Base-by-base conservation (phyloP, 2,797 vertebrate genomes). In the Micromesistius poutassou region DNA sequence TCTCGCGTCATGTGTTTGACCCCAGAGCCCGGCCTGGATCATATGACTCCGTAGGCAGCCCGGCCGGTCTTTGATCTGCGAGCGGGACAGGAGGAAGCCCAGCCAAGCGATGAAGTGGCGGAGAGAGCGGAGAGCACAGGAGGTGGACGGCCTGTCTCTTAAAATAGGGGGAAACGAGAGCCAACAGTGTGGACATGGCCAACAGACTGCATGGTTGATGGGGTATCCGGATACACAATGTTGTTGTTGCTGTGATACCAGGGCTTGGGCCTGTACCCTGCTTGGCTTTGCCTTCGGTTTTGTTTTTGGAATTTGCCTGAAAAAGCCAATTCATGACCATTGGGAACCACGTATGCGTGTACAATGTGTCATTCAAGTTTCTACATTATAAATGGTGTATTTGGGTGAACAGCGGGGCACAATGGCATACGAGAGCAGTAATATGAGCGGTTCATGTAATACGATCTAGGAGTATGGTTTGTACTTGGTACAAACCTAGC, bases 21-120 rank as follows among this genome's bases (percentile, higher is more conserved):
- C 90, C 88, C 89, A 88, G 87, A 86, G 14, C 84, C 84, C 89
- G 73, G 83, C 36, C 82, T 86, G 89, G 89, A 92, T 94, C 92
- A 92, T 83, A 89, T 94, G 91, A 90, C 90, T 86, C 80, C 82
- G 42, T 78, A 80, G 77, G 83, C 85, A 84, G 86, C 81, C 84
- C 81, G 77, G 30, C 16, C 8, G 38, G 83, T 82, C 86, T 93
- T 91, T 92, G 88, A 92, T 93, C 89, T 84, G 84, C 85, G 84
- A 10, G 90, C 79, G 84, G 31, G 80, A 89, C 86, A 38, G 70
- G 71, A 84, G 87, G 91, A 86, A 89, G 87, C 86, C 85, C 78
- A 83, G 85, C 74, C 71, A 46, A 84, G 88, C 77, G 84, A 81
- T 80, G 81, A 85, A 89, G 85, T 84, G 86, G 82, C 66, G 42